phyloP scores from a whole-genome alignment of 2,113 vertebrate genomes.

The Anolis carolinensis region DNA sequence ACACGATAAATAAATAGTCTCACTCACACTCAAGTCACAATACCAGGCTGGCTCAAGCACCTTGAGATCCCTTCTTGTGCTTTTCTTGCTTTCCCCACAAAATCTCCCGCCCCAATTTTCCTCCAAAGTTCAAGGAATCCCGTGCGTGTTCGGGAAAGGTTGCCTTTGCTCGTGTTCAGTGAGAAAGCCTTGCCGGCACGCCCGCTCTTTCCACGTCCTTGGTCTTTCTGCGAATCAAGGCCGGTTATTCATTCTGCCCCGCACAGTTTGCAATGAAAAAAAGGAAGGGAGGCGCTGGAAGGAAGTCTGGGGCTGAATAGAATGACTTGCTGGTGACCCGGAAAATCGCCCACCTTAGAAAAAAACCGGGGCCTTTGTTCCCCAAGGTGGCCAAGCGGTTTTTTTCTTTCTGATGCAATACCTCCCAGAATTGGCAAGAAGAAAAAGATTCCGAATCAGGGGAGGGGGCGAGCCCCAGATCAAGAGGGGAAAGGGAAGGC shows the following conservation, averaged over 20 bases:
- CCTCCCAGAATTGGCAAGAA: neutral
- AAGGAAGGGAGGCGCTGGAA: neutral
- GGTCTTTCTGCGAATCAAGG: neutral
- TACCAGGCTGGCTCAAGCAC: too few species aligned
- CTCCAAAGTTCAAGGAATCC: too few species aligned
- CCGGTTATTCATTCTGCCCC: neutral
- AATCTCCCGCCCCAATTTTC: too few species aligned
- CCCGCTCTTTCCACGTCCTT: too few species aligned
- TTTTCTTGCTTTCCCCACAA: too few species aligned
- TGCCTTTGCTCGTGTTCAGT: too few species aligned
- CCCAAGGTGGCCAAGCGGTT: neutral
- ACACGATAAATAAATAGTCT: too few species aligned
- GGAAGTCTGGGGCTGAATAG: slow-evolving; percentile 1
- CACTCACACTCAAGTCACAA: too few species aligned
- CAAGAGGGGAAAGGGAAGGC: neutral
- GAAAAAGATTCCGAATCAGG: neutral
- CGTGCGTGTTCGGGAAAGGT: too few species aligned
- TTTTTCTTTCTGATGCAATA: slow-evolving; percentile 12
- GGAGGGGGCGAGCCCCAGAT: neutral
- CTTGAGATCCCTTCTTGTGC: too few species aligned
- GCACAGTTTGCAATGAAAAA: neutral
- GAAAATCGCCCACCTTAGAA: neutral
- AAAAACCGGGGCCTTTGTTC: neutral
- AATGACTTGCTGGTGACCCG: neutral
- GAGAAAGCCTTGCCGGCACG: too few species aligned